phyloP scores from a whole-genome alignment of 1,140 invertebrate genomes.

The Drosophila subpulchrella region DNA sequence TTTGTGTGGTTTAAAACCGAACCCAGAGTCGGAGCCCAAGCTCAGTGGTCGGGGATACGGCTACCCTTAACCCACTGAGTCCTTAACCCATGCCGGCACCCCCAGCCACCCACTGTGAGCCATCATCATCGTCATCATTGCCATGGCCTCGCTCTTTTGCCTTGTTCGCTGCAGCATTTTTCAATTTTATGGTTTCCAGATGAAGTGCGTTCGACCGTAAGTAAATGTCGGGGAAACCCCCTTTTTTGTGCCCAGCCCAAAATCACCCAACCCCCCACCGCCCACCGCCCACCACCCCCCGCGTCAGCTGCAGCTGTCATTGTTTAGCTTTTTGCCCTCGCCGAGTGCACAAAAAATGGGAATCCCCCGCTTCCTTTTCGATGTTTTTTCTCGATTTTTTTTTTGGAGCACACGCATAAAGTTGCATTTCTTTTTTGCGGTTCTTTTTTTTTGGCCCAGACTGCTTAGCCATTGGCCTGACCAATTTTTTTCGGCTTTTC shows the following conservation, averaged over 20 bases:
- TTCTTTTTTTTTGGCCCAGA: constrained; percentile 16
- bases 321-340: constrained; percentile 74
- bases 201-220: constrained; percentile 81
- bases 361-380: constrained; percentile 5
- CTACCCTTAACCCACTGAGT: background rate
- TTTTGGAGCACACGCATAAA: constrained; percentile 53
- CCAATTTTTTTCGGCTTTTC: constrained; percentile 39
- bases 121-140: constrained; percentile 49
- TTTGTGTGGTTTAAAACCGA: constrained; percentile 78
- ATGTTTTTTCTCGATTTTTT: constrained; percentile 8
- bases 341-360: constrained; percentile 32
- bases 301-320: constrained; percentile 78
- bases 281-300: constrained; percentile 18
- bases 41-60: background rate
- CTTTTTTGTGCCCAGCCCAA: constrained; percentile 1
- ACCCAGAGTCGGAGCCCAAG: constrained; percentile 40
- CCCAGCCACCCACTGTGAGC: constrained; percentile 1
- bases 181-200: constrained; percentile 82
- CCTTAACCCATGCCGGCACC: background rate
- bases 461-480: constrained; percentile 45
- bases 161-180: constrained; percentile 69
- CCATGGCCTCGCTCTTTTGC: constrained; percentile 47
- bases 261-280: background rate
- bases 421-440: constrained; percentile 52
- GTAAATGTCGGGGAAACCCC: constrained; percentile 58